These are phyloP conservation scores for Campopleginae sp. DNA, from an alignment of 2,888 invertebrate species.

Conservation along the genomic window DNA sequence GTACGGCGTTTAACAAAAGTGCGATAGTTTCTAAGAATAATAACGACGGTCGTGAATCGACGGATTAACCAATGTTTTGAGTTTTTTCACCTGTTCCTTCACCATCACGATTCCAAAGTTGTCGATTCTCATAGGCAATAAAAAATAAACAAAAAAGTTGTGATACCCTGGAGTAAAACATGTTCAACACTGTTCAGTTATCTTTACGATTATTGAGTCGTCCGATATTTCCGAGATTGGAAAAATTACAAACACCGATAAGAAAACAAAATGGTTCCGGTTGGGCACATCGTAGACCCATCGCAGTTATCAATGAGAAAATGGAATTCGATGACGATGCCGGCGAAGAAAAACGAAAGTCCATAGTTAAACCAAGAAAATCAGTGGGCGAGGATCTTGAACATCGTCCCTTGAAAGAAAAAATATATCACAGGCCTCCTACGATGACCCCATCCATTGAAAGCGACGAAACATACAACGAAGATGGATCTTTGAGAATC, in stretches of 20 bases:
- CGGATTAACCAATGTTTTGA: not conserved
- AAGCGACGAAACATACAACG: constrained; percentile 84
- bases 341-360: constrained; percentile 17
- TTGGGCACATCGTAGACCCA: constrained; percentile 86
- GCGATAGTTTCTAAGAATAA: not conserved
- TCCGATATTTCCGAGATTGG: constrained; percentile 12
- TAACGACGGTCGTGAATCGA: not conserved
- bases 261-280: constrained; percentile 74
- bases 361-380: constrained; percentile 59
- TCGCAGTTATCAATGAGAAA: constrained; percentile 85
- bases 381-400: constrained; percentile 79
- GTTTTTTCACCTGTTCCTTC: not conserved
- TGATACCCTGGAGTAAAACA: constrained; percentile 16
- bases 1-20: not conserved
- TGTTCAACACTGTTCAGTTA: constrained; percentile 60
- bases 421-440: constrained; percentile 71
- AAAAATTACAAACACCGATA: constrained; percentile 29
- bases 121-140: not conserved
- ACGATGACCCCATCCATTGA: constrained; percentile 81
- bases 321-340: constrained; percentile 76
- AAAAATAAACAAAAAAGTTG: not conserved
- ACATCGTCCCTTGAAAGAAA: constrained; percentile 72
- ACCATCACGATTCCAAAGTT: not conserved
- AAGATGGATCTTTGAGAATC: constrained; percentile 86
- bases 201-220: constrained; percentile 52